Conservation (phyloP, 2,113 vertebrate genomes). For the Ciconia boyciana region DNA sequence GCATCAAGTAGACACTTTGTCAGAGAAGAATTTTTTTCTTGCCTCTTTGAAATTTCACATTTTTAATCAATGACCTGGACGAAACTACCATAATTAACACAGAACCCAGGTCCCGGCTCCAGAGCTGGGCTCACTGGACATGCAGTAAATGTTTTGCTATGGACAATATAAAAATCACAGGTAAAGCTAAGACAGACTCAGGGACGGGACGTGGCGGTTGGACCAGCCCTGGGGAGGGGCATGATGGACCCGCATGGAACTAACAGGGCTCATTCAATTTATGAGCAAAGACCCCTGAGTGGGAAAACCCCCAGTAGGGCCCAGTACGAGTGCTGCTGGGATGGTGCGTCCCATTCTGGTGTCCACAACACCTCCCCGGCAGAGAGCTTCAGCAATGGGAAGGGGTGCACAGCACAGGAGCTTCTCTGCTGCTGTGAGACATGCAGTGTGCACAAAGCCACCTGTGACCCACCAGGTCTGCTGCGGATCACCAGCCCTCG, state of each 20-base stretch:
- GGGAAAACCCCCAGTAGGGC: not conserved
- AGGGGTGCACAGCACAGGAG: not conserved
- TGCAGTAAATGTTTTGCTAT: not conserved
- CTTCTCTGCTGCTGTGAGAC: not conserved
- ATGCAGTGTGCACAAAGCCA: not conserved
- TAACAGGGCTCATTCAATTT: not conserved
- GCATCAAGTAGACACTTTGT: not conserved
- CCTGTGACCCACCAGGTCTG: not conserved
- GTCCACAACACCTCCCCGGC: not conserved
- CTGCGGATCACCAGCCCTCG: not conserved
- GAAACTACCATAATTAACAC: not conserved
- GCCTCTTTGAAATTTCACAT: not conserved
- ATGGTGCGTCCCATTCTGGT: accelerated
- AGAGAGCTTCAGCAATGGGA: not conserved
- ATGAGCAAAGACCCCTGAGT: not conserved
- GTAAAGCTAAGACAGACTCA: not conserved
- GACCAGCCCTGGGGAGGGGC: not conserved
- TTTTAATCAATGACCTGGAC: not conserved
- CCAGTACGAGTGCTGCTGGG: not conserved
- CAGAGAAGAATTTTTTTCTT: not conserved
- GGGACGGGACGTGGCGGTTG: accelerated
- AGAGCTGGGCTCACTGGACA: not conserved
- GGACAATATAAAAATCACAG: not conserved
- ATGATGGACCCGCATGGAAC: not conserved
- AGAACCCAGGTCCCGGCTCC: not conserved